phyloP scores from a whole-genome alignment of 2,888 invertebrate species.

The Agrypnus murinus region DNA sequence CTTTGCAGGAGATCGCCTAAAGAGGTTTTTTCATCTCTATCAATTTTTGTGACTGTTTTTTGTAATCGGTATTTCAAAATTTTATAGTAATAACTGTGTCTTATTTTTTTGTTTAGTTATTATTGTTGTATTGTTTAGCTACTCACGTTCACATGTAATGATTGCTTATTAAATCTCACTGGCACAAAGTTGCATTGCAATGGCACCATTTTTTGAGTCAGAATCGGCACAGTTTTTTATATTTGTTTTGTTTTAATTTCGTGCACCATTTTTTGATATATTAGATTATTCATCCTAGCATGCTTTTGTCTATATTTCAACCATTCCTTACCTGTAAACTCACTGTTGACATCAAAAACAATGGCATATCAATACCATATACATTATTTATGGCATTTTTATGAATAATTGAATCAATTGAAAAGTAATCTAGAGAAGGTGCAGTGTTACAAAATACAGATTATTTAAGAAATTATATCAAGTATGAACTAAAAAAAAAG shows the following conservation, averaged over 20 bases:
- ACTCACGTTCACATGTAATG: constrained; percentile 85
- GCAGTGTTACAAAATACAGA: too few relatives aligned
- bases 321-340: constrained; percentile 42
- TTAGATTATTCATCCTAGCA: constrained; percentile 67
- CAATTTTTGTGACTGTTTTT: constrained; percentile 63
- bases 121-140: constrained; percentile 71
- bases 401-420: too few relatives aligned
- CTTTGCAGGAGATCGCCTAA: constrained; percentile 71
- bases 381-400: too few relatives aligned
- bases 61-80: constrained; percentile 60
- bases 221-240: constrained; percentile 69
- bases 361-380: too few relatives aligned
- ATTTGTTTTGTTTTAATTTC: constrained; percentile 57
- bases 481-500: too few relatives aligned
- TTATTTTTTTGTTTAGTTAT: constrained; percentile 63
- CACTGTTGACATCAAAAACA: constrained; percentile 12
- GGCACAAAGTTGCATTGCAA: constrained; percentile 72
- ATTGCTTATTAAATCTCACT: constrained; percentile 73
- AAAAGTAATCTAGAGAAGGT: too few relatives aligned
- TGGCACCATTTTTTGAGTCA: constrained; percentile 72
- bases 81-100: constrained; percentile 61
- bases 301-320: constrained; percentile 57
- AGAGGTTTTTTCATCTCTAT: constrained; percentile 67
- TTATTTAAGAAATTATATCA: too few relatives aligned
- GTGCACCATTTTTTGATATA: constrained; percentile 67